These are phyloP conservation scores for Plectropomus leopardus DNA, from an alignment of 2,113 vertebrate species.

Conservation along the genomic window DNA sequence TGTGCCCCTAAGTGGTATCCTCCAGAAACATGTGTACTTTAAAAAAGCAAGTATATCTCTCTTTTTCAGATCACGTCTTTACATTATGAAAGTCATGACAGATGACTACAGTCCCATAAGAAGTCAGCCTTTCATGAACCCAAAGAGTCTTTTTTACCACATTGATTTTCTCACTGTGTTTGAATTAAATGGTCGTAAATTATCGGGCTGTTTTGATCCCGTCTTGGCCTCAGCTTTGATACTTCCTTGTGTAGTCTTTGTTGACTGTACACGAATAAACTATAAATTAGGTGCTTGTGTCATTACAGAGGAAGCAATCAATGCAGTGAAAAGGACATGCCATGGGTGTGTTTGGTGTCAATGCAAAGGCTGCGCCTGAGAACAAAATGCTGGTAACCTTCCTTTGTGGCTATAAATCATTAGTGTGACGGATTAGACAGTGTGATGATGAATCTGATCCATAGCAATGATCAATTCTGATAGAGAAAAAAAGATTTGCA, in stretches of 20 bases:
- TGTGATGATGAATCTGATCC: background rate
- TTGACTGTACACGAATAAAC: background rate
- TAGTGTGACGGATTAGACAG: background rate
- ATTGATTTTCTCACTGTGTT: no score
- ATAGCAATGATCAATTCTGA: background rate
- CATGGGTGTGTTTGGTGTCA: background rate
- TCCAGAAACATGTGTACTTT: no score
- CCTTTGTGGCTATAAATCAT: background rate
- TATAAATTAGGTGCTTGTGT: background rate
- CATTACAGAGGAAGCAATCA: background rate
- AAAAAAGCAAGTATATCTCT: no score
- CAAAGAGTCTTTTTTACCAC: no score
- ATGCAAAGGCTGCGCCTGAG: background rate
- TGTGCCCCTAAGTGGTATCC: no score
- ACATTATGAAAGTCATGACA: no score
- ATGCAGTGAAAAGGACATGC: slow-evolving; percentile 1
- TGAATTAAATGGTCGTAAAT: background rate
- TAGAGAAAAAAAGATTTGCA: background rate
- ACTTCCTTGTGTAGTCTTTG: background rate
- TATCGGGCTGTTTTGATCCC: background rate
- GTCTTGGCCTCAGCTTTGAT: background rate
- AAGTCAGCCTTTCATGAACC: no score
- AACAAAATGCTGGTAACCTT: background rate
- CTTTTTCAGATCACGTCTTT: background rate
- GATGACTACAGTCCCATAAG: no score